These are phyloP conservation scores for Scaptomyza polygonia DNA, from an alignment of 2,888 invertebrate species.

Conservation along the genomic window DNA sequence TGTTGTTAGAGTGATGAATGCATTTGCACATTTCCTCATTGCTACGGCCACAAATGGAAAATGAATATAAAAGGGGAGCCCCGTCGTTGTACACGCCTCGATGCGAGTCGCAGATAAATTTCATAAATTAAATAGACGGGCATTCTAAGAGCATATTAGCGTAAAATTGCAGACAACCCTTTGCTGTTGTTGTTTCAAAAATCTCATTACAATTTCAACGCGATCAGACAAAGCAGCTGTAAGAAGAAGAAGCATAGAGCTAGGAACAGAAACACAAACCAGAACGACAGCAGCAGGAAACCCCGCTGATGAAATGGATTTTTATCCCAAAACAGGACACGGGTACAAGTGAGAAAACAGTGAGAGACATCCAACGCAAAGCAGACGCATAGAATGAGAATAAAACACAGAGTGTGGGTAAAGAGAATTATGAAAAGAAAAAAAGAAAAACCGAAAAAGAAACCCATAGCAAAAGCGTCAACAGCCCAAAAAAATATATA, in stretches of 20 bases:
- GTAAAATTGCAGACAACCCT: slow-evolving; percentile 72
- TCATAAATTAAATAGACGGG: slow-evolving; percentile 82
- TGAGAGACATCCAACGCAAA: slow-evolving; percentile 11
- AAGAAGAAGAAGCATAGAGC: slow-evolving; percentile 27
- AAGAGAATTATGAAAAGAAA: slow-evolving; percentile 52
- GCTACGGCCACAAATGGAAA: slow-evolving; percentile 39
- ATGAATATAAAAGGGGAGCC: slow-evolving; percentile 27
- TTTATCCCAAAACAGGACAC: slow-evolving; percentile 81
- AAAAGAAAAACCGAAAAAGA: slow-evolving; percentile 50
- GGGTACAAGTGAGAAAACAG: slow-evolving; percentile 23
- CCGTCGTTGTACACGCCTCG: slow-evolving; percentile 53
- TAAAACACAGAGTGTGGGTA: not conserved
- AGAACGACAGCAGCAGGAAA: slow-evolving; percentile 61
- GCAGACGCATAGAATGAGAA: slow-evolving; percentile 9
- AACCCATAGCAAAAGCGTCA: slow-evolving; percentile 77
- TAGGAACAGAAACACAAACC: not conserved
- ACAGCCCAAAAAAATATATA: slow-evolving; percentile 46
- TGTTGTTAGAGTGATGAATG: slow-evolving; percentile 62
- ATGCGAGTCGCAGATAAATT: slow-evolving; percentile 81
- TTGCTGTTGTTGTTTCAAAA: slow-evolving; percentile 37
- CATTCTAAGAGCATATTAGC: slow-evolving; percentile 68
- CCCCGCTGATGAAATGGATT: slow-evolving; percentile 80
- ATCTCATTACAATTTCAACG: slow-evolving; percentile 83
- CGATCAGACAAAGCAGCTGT: slow-evolving; percentile 73
- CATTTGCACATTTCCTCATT: slow-evolving; percentile 55